Percentiles rank a stretch among this genome's conserved stretches.
Conservation (phyloP, 2,113 vertebrate species). For the Lutjanus erythropterus region DNA sequence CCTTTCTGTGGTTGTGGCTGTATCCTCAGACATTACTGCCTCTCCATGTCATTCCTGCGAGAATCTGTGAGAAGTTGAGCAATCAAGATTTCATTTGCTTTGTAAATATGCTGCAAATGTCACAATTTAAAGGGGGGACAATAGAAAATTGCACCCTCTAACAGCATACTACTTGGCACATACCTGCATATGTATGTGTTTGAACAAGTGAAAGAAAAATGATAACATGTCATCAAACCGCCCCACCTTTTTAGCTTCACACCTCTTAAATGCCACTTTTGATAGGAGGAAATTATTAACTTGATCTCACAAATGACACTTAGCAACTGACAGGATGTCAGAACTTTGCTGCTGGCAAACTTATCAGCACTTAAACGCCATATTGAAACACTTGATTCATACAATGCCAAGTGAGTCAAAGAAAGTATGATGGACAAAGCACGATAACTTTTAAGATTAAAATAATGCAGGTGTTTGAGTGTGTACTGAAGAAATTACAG, state of each 20-base stretch:
- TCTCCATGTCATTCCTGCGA: not conserved
- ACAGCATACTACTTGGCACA: slow-evolving; percentile 16
- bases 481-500: not conserved
- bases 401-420: too few relatives aligned
- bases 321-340: slow-evolving; percentile 35
- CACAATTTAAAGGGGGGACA: not conserved
- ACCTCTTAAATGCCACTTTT: not conserved
- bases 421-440: not conserved
- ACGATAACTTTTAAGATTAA: not conserved
- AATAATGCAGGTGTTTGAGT: not conserved
- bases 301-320: slow-evolving; percentile 12
- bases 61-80: not conserved
- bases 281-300: slow-evolving; percentile 69
- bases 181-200: slow-evolving; percentile 24
- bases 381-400: slow-evolving; percentile 1
- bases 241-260: slow-evolving; percentile 27
- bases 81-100: not conserved
- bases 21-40: not conserved
- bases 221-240: slow-evolving; percentile 13
- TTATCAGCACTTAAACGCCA: not conserved
- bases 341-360: not conserved
- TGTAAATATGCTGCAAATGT: not conserved
- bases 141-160: not conserved
- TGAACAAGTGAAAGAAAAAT: slow-evolving; percentile 57
- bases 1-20: not conserved